phyloP scores from a whole-genome alignment of 1,140 invertebrate species.

The Drosophila serrata region DNA sequence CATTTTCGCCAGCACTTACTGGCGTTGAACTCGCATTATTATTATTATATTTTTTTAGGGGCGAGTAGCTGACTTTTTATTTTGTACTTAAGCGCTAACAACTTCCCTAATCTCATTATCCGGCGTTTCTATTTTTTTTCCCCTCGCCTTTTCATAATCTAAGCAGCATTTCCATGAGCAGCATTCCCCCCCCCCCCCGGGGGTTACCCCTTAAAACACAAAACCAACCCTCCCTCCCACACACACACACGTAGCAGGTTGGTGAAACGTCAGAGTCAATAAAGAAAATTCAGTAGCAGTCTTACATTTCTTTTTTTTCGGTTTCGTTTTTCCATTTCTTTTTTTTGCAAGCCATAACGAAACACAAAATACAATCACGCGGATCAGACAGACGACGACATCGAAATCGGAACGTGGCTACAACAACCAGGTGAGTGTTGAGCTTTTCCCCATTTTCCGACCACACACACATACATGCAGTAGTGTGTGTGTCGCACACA shows the following conservation, averaged over 20 bases:
- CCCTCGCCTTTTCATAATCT: slow-evolving; percentile 33
- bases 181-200: not conserved
- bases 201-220: slow-evolving; percentile 5
- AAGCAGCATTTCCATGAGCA: slow-evolving; percentile 34
- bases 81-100: slow-evolving; percentile 29
- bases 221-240: no score
- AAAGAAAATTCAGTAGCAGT: slow-evolving; percentile 44
- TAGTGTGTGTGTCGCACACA: no score
- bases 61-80: slow-evolving; percentile 18
- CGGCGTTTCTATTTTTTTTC: slow-evolving; percentile 1
- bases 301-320: not conserved
- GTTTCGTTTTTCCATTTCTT: slow-evolving; percentile 7
- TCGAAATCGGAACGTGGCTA: slow-evolving; percentile 72
- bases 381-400: slow-evolving; percentile 77
- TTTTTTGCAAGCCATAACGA: slow-evolving; percentile 52
- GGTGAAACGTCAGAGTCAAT: slow-evolving; percentile 72
- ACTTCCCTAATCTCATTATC: slow-evolving; percentile 49
- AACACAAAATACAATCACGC: slow-evolving; percentile 67
- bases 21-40: slow-evolving; percentile 1
- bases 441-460: slow-evolving; percentile 20
- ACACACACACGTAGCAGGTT: slow-evolving; percentile 16
- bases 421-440: slow-evolving; percentile 70
- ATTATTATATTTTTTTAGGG: slow-evolving; percentile 2
- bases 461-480: slow-evolving; percentile 19
- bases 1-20: slow-evolving; percentile 1